Percentiles rank a stretch among this genome's conserved stretches.
Conservation (phyloP, 1,140 invertebrate genomes). For the Drosophila oshimai region DNA sequence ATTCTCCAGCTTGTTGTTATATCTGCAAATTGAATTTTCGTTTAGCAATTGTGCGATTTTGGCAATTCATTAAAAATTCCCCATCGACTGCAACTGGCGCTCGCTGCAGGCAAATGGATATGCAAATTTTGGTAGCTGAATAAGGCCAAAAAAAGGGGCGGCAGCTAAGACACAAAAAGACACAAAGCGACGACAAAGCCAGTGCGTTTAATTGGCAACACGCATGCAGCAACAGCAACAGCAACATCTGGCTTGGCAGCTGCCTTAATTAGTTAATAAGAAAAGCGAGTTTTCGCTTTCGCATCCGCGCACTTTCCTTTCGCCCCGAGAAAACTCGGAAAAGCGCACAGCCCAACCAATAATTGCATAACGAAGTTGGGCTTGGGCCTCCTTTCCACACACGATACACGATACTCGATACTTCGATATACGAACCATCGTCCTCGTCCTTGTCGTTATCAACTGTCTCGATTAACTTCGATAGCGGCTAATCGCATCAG, state of each 20-base stretch:
- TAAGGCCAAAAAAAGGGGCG: not conserved
- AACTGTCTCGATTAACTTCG: constrained; percentile 9
- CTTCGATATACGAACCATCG: not conserved
- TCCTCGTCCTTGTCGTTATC: not conserved
- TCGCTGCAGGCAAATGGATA: constrained; percentile 53
- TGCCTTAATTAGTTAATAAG: constrained; percentile 46
- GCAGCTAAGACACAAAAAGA: not conserved
- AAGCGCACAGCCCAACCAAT: not conserved
- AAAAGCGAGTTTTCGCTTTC: not conserved
- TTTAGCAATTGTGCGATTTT: constrained; percentile 69
- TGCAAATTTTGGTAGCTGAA: constrained; percentile 47
- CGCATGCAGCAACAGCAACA: not conserved
- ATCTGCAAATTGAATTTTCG: constrained; percentile 72
- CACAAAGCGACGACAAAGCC: constrained; percentile 34
- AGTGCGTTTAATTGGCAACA: constrained; percentile 36
- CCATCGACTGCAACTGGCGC: constrained; percentile 19
- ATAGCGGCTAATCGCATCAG: constrained; percentile 29
- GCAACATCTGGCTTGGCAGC: constrained; percentile 36
- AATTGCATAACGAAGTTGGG: not conserved
- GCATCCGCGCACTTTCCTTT: not conserved
- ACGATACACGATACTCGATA: not conserved
- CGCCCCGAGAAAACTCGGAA: not conserved
- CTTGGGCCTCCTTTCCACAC: too few species aligned
- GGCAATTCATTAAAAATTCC: constrained; percentile 72
- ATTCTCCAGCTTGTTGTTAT: constrained; percentile 44